Conservation (phyloP, 2,113 vertebrate genomes). For the Pelecanus crispus region DNA sequence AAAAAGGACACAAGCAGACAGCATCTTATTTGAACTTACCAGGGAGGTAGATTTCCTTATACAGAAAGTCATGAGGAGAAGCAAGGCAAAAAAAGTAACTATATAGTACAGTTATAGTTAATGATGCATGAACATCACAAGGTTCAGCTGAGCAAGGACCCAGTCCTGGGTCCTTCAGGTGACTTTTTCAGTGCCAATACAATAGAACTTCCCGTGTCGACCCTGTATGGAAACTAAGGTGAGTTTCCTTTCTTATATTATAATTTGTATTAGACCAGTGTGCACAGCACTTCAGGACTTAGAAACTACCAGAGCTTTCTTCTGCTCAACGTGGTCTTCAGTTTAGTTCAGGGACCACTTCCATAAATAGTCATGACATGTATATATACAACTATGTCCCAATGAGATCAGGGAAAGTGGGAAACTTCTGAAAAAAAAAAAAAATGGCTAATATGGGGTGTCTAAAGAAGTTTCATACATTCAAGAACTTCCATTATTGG, state of each 20-base stretch:
- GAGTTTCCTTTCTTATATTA: neutral
- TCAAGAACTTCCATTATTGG: neutral
- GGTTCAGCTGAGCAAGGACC: neutral
- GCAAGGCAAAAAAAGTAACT: neutral
- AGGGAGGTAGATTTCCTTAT: neutral
- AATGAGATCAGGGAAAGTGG: neutral
- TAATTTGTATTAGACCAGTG: neutral
- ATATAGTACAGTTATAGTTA: neutral
- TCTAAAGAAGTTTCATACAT: neutral
- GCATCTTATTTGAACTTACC: conserved; percentile 9
- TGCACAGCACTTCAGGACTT: neutral
- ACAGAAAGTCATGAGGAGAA: neutral
- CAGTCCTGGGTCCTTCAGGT: neutral
- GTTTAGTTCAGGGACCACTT: neutral
- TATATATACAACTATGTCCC: neutral
- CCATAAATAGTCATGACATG: neutral
- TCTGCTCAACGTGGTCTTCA: neutral
- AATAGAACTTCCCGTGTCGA: neutral
- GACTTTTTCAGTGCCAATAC: neutral
- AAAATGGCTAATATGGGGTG: neutral
- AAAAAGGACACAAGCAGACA: conserved; percentile 53
- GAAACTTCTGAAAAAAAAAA: neutral
- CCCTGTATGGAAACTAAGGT: neutral
- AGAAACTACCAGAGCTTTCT: neutral
- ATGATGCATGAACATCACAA: neutral